Evolutionary conservation across 2,797 vertebrate genomes (phyloP).

Genomic region (Sciurus vulgaris): DNA sequence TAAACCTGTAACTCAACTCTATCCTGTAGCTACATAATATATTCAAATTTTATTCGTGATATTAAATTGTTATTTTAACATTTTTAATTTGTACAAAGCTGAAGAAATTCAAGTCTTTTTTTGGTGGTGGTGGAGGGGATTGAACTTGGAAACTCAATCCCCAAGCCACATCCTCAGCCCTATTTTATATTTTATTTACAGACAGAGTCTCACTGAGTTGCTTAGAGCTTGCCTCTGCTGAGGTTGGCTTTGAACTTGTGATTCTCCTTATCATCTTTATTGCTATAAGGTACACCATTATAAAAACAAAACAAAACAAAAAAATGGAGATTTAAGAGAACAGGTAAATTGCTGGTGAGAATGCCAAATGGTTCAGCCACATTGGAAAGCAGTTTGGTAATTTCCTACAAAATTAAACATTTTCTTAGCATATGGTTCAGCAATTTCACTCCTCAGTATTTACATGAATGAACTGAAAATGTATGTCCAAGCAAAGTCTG

Average conservation of each 20-base stretch:
- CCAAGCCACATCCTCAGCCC: no score
- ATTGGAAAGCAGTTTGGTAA: neutral
- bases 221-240: no score
- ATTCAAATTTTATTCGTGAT: neutral
- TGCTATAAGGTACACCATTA: neutral
- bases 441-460: neutral
- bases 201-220: no score
- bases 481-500: neutral
- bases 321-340: neutral
- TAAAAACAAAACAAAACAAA: neutral
- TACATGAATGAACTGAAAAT: neutral
- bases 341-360: neutral
- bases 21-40: neutral
- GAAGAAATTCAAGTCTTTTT: neutral
- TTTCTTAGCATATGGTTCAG: neutral
- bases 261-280: no score
- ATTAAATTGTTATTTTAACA: conserved; percentile 10
- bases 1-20: neutral
- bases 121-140: no score
- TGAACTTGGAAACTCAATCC: no score
- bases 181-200: no score
- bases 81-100: neutral
- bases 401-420: neutral
- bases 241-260: no score
- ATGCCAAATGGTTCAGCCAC: neutral